Evolutionary conservation across 2,888 invertebrate genomes (phyloP).

Genomic region (Boloria selene): DNA sequence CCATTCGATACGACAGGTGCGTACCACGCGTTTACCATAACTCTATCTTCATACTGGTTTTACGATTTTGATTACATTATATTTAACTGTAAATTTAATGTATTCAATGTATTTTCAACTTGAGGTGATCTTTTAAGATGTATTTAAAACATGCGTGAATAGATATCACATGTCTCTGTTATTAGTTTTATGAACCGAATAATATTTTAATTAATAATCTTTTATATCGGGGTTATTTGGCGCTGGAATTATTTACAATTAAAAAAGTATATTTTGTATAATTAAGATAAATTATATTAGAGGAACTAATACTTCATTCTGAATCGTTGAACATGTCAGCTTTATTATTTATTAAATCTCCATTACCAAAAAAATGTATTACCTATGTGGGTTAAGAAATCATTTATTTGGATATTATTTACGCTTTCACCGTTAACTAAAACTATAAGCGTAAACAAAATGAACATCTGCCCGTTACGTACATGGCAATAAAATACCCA

Average conservation of each 20-base stretch:
- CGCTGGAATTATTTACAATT: too few relatives aligned
- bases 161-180: too few relatives aligned
- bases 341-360: background rate
- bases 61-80: background rate
- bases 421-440: constrained; percentile 9
- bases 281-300: too few relatives aligned
- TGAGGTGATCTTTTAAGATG: too few relatives aligned
- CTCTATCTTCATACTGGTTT: constrained; percentile 15
- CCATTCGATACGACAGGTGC: constrained; percentile 72
- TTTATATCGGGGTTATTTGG: too few relatives aligned
- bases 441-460: background rate
- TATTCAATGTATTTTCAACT: background rate
- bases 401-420: background rate
- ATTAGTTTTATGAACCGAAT: too few relatives aligned
- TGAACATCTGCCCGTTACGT: constrained; percentile 14
- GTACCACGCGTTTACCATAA: constrained; percentile 31
- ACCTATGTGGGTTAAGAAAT: background rate
- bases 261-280: too few relatives aligned
- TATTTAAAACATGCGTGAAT: too few relatives aligned
- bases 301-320: too few relatives aligned
- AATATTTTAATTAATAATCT: too few relatives aligned
- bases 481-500: constrained; percentile 7
- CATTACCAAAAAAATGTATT: background rate
- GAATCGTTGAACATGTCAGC: too few relatives aligned
- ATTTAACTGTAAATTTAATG: constrained; percentile 2